Evolutionary conservation across 2,797 vertebrate species (phyloP).

Genomic region (Peromyscus melanophrys): DNA sequence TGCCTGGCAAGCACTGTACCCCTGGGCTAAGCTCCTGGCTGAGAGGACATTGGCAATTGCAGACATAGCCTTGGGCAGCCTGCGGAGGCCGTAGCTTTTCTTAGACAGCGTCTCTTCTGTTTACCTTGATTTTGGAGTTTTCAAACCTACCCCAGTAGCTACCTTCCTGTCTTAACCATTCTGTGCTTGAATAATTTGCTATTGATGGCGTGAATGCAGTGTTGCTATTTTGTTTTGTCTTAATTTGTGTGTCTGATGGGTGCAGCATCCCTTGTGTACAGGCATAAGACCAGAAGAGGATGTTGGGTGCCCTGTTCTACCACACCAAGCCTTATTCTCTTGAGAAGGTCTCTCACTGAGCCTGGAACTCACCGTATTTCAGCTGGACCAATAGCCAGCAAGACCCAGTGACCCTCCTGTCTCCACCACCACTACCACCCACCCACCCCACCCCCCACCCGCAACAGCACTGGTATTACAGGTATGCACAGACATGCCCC

Average conservation of each 20-base stretch:
- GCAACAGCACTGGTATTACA: neutral
- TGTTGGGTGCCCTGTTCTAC: neutral
- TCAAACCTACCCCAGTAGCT: neutral
- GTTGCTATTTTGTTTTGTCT: neutral
- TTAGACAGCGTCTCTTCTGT: neutral
- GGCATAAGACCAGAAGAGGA: neutral
- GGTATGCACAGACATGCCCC: neutral
- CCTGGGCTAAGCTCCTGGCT: neutral
- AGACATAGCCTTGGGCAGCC: neutral
- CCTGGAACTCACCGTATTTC: neutral
- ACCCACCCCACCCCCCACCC: too few species aligned
- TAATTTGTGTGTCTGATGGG: neutral
- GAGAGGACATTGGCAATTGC: neutral
- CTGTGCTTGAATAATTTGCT: too few species aligned
- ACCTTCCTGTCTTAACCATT: neutral
- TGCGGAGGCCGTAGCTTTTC: neutral
- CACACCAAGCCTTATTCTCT: neutral
- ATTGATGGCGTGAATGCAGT: neutral
- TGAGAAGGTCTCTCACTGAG: neutral
- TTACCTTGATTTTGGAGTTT: neutral
- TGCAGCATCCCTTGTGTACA: neutral
- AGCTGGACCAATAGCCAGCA: neutral
- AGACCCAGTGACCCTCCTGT: too few species aligned
- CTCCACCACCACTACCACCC: neutral
- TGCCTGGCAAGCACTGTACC: neutral